Evolutionary conservation across 2,797 vertebrate species (phyloP).

Genomic region (Psittacula derbiana): DNA sequence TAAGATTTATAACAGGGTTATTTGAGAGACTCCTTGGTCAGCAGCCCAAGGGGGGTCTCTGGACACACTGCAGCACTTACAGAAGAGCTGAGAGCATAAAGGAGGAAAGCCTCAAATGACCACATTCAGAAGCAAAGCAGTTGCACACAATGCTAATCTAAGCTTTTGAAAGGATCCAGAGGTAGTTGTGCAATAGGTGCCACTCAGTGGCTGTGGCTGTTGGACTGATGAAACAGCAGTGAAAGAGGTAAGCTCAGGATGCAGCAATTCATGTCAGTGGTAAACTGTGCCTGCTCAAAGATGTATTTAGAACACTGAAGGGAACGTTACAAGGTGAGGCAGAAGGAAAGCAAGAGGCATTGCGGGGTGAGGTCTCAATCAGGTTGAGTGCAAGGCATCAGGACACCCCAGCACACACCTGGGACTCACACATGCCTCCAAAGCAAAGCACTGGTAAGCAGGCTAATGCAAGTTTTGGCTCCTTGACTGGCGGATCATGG

Average conservation of each 20-base stretch:
- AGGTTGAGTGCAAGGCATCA: background rate
- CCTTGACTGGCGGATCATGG: rapidly evolving
- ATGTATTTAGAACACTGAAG: background rate
- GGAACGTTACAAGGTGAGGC: background rate
- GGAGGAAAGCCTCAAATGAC: background rate
- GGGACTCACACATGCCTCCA: background rate
- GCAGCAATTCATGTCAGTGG: rapidly evolving
- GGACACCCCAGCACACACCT: rapidly evolving
- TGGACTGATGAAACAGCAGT: background rate
- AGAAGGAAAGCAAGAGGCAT: background rate
- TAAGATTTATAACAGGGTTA: background rate
- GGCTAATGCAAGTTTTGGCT: background rate
- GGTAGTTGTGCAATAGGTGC: background rate
- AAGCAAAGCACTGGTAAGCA: background rate
- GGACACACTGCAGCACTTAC: background rate
- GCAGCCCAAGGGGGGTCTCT: background rate
- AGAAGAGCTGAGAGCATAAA: background rate
- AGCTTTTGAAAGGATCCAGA: background rate
- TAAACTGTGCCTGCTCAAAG: rapidly evolving
- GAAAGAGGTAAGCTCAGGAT: background rate
- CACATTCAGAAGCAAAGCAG: background rate
- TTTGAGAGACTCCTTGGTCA: background rate
- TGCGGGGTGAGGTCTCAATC: background rate
- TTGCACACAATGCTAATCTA: background rate
- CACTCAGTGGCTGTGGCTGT: background rate